phyloP scores from a whole-genome alignment of 2,888 invertebrate species.

The Atherix ibis region DNA sequence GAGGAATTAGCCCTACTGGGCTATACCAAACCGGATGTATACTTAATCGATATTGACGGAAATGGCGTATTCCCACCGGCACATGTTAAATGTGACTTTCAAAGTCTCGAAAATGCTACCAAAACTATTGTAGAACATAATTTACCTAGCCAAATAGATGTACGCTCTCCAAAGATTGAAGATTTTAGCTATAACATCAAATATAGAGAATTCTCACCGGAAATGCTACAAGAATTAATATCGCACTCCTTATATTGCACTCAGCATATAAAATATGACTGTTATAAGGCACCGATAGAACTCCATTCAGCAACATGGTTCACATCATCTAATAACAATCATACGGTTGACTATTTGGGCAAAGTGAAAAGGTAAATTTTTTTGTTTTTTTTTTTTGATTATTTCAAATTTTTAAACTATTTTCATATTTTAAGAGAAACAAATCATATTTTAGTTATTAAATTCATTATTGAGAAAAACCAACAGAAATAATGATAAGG shows the following conservation, averaged over 20 bases:
- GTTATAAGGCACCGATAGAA: conserved; percentile 73
- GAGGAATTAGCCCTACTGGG: conserved; percentile 81
- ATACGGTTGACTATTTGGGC: conserved; percentile 69
- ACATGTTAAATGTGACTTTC: conserved; percentile 83
- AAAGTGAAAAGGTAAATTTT: conserved; percentile 53
- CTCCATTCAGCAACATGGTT: conserved; percentile 83
- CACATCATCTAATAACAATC: conserved; percentile 58
- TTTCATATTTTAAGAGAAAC: too few relatives aligned
- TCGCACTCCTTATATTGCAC: conserved; percentile 80
- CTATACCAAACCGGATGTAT: conserved; percentile 78
- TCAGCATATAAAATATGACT: conserved; percentile 80
- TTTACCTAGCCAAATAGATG: conserved; percentile 77
- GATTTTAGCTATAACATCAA: conserved; percentile 76
- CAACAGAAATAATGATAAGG: too few relatives aligned
- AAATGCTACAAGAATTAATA: conserved; percentile 80
- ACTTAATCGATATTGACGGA: conserved; percentile 85
- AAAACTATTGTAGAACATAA: conserved; percentile 86
- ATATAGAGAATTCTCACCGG: conserved; percentile 76
- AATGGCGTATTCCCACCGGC: conserved; percentile 85
- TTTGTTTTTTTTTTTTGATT: too few relatives aligned
- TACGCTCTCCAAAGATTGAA: conserved; percentile 57
- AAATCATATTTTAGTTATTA: too few relatives aligned
- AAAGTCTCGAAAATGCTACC: conserved; percentile 66
- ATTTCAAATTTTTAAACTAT: not conserved
- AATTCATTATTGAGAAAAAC: too few relatives aligned